A percentile compares a stretch with the other conserved stretches of the same genome.
Conservation (phyloP, 2,888 invertebrate species). For the Adelognathus sp. region DNA sequence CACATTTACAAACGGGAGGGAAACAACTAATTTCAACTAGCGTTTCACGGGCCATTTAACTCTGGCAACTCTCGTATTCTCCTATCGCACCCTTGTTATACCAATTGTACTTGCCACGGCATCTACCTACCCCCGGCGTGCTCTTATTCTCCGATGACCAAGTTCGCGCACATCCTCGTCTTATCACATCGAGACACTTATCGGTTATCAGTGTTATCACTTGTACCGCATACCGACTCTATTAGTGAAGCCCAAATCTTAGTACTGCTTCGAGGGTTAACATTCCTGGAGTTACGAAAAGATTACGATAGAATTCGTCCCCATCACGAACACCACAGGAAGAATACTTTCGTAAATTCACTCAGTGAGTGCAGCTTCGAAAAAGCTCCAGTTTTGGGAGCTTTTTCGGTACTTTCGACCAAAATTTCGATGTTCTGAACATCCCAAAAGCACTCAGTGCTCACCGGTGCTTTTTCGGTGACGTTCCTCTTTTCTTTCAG, state of each 20-base stretch:
- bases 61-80: conserved; percentile 72
- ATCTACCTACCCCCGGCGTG: neutral
- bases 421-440: too few relatives aligned
- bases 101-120: conserved; percentile 70
- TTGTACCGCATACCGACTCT: conserved; percentile 1
- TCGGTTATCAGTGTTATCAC: conserved; percentile 16
- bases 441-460: too few relatives aligned
- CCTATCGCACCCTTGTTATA: conserved; percentile 75
- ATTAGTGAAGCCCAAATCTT: too few relatives aligned
- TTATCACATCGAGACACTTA: conserved; percentile 51
- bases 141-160: conserved; percentile 44
- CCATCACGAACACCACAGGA: too few relatives aligned
- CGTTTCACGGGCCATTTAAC: conserved; percentile 79
- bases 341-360: too few relatives aligned
- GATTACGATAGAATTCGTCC: too few relatives aligned
- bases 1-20: conserved; percentile 62
- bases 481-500: too few relatives aligned
- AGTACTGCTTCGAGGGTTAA: neutral
- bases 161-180: conserved; percentile 32
- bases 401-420: too few relatives aligned
- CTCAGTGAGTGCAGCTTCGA: too few relatives aligned
- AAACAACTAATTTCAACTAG: conserved; percentile 79
- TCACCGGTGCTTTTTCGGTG: too few relatives aligned
- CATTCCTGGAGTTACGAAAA: neutral
- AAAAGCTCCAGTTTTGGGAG: too few relatives aligned